Conservation (phyloP, 2,888 invertebrate species). For the Melanostoma scalare region DNA sequence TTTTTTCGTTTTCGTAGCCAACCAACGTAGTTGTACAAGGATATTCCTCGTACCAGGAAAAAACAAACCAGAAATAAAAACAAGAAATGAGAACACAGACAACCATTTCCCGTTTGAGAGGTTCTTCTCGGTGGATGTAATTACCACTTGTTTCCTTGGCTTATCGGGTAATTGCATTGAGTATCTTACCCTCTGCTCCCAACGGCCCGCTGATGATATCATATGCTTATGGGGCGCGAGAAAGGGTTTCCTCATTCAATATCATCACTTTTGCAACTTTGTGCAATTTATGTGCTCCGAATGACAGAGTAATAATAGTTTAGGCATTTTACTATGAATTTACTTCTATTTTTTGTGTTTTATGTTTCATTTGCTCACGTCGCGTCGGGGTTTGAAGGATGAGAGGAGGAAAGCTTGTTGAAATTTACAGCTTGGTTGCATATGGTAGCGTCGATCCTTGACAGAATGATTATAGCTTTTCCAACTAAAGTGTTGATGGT, state of each 20-base stretch:
- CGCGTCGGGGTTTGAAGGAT: neutral
- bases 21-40: slow-evolving; percentile 34
- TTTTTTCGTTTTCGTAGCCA: slow-evolving; percentile 24
- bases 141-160: slow-evolving; percentile 71
- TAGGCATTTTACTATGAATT: slow-evolving; percentile 51
- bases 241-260: slow-evolving; percentile 48
- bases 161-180: slow-evolving; percentile 71
- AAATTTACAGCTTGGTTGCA: slow-evolving; percentile 52
- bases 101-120: slow-evolving; percentile 66
- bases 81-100: slow-evolving; percentile 52
- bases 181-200: slow-evolving; percentile 24
- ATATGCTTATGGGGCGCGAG: slow-evolving; percentile 5
- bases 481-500: slow-evolving; percentile 58
- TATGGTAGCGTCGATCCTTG: slow-evolving; percentile 48
- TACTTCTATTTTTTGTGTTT: slow-evolving; percentile 11
- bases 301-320: slow-evolving; percentile 73
- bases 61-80: neutral
- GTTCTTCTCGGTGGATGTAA: slow-evolving; percentile 67
- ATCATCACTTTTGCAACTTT: slow-evolving; percentile 61
- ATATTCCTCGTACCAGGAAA: slow-evolving; percentile 23
- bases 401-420: slow-evolving; percentile 4
- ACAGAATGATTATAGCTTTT: slow-evolving; percentile 60
- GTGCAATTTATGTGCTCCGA: slow-evolving; percentile 63
- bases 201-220: slow-evolving; percentile 29
- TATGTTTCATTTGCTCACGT: slow-evolving; percentile 30